phyloP scores from a whole-genome alignment of 2,797 vertebrate genomes.

The Lepilemur septentrionalis region DNA sequence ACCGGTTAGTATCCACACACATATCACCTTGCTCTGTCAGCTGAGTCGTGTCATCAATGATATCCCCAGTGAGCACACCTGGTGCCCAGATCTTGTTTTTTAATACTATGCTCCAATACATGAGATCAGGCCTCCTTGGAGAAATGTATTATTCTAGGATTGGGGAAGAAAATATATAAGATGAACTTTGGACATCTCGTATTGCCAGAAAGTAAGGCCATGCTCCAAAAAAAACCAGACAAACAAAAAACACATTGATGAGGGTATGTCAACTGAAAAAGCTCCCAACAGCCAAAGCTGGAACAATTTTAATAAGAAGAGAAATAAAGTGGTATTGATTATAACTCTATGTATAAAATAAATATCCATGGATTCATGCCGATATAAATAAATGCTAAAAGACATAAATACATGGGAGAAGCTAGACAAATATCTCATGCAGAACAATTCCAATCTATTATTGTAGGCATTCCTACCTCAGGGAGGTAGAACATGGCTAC shows the following conservation, averaged over 20 bases:
- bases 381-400: neutral
- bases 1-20: neutral
- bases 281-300: neutral
- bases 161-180: neutral
- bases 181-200: neutral
- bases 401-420: neutral
- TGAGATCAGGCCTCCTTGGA: neutral
- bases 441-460: neutral
- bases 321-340: neutral
- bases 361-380: neutral
- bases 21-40: neutral
- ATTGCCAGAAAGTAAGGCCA: neutral
- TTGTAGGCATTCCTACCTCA: neutral
- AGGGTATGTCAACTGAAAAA: neutral
- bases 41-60: neutral
- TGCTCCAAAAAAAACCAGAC: no score
- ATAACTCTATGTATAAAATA: neutral
- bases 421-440: neutral
- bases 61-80: neutral
- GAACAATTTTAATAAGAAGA: no score
- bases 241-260: neutral
- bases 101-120: neutral
- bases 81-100: neutral
- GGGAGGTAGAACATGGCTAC: neutral
- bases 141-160: neutral